A percentile compares a stretch with the other conserved stretches of the same genome.
Evolutionary conservation across 2,113 vertebrate genomes (phyloP).

Genomic region (Tragelaphus strepsiceros): DNA sequence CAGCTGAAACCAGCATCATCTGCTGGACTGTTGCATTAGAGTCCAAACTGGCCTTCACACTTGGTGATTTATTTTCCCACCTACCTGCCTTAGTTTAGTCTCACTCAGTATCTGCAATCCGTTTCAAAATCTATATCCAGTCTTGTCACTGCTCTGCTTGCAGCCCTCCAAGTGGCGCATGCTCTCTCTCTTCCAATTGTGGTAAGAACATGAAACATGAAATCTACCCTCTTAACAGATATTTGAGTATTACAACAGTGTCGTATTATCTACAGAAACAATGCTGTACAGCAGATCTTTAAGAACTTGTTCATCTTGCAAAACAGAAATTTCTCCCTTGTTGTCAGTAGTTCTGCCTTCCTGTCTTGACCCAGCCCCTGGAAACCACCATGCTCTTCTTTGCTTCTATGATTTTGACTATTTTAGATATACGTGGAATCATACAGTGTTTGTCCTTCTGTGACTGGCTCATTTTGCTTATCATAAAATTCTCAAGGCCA

Average conservation of each 20-base stretch:
- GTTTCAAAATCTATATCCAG: not conserved
- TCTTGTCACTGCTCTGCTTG: not conserved
- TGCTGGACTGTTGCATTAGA: not conserved
- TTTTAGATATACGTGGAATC: not conserved
- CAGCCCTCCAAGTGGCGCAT: not conserved
- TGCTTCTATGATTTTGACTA: not conserved
- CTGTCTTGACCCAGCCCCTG: not conserved
- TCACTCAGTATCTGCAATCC: not conserved
- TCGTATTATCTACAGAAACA: not conserved
- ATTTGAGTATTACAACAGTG: not conserved
- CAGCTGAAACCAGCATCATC: not conserved
- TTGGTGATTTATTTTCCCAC: not conserved
- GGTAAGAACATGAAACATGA: not conserved
- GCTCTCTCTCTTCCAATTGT: not conserved
- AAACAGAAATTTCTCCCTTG: not conserved
- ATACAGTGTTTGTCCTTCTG: not conserved
- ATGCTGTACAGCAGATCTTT: not conserved
- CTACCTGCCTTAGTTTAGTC: not conserved
- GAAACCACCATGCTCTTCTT: not conserved
- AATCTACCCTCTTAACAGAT: not conserved
- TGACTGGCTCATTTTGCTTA: not conserved
- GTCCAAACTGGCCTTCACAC: not conserved
- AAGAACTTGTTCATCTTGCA: not conserved
- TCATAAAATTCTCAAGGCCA: not conserved
- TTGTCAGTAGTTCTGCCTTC: not conserved